Conservation (phyloP, 2,113 vertebrate genomes). For the Aspiorhynchus laticeps region DNA sequence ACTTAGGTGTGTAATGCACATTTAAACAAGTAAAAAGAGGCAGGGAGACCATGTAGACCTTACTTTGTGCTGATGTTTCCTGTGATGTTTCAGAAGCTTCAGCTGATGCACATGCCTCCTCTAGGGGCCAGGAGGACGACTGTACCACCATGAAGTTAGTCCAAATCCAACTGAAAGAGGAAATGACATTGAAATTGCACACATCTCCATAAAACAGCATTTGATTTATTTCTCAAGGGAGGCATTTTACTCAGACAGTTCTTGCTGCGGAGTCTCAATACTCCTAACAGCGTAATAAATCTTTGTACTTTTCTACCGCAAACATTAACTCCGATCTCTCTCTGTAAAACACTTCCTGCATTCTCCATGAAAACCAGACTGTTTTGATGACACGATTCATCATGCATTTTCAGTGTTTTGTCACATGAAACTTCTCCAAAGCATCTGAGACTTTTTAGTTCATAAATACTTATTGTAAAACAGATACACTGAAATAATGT, state of each 20-base stretch:
- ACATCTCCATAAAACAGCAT: constrained; percentile 8
- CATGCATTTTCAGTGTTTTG: neutral
- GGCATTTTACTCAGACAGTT: constrained; percentile 9
- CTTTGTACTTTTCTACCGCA: neutral
- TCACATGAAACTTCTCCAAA: neutral
- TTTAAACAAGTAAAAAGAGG: neutral
- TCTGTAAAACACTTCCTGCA: constrained; percentile 32
- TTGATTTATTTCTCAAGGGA: constrained; percentile 26
- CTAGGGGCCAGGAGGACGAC: constrained; percentile 43
- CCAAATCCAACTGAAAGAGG: neutral
- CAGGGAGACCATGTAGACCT: neutral
- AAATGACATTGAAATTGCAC: constrained; percentile 14
- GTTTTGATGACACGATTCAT: neutral
- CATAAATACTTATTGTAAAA: neutral
- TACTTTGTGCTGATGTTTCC: neutral
- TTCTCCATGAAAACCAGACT: constrained; percentile 1
- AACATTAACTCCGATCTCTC: constrained; percentile 30
- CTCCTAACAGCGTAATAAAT: constrained; percentile 23
- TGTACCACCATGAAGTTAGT: neutral
- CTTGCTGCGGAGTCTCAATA: constrained; percentile 20
- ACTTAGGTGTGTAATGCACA: neutral
- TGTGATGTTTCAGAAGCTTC: constrained; percentile 13
- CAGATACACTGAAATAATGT: neutral
- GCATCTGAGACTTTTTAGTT: neutral
- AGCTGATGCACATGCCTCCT: constrained; percentile 38